A percentile compares a stretch with the other conserved stretches of the same genome.
Evolutionary conservation across 2,797 vertebrate species (phyloP).

Genomic region (Vespertilio murinus): DNA sequence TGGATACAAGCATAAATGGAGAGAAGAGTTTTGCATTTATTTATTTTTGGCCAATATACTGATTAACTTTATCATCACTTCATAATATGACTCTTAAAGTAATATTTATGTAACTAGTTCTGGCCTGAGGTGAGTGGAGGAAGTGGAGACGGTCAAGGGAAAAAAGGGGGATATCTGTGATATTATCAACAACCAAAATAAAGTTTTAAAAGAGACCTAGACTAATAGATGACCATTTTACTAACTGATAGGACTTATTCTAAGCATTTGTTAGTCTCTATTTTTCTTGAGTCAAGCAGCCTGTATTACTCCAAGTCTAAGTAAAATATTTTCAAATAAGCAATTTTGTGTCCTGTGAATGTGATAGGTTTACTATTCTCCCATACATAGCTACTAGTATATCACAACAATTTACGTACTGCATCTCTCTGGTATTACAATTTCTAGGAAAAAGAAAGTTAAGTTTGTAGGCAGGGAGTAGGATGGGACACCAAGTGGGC

Average conservation of each 20-base stretch:
- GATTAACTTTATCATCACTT: neutral
- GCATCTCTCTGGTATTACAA: neutral
- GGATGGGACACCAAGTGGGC: neutral
- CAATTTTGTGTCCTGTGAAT: neutral
- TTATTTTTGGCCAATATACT: neutral
- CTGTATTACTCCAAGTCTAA: neutral
- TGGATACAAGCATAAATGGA: neutral
- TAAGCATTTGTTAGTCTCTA: neutral
- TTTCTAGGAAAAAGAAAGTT: neutral
- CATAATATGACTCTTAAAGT: neutral
- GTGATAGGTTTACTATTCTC: neutral
- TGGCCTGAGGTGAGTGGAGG: too few species aligned
- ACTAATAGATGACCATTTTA: neutral
- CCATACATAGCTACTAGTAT: too few species aligned
- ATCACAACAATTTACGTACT: neutral
- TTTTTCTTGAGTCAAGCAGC: neutral
- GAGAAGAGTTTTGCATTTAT: neutral
- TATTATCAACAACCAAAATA: too few species aligned
- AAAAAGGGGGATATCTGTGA: too few species aligned
- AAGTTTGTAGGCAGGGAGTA: neutral
- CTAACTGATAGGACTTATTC: conserved; percentile 3
- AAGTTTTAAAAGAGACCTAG: neutral
- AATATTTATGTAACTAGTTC: neutral
- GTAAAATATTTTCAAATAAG: neutral
- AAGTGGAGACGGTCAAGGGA: too few species aligned